phyloP scores from a whole-genome alignment of 1,140 invertebrate species.

The Anastrepha obliqua region DNA sequence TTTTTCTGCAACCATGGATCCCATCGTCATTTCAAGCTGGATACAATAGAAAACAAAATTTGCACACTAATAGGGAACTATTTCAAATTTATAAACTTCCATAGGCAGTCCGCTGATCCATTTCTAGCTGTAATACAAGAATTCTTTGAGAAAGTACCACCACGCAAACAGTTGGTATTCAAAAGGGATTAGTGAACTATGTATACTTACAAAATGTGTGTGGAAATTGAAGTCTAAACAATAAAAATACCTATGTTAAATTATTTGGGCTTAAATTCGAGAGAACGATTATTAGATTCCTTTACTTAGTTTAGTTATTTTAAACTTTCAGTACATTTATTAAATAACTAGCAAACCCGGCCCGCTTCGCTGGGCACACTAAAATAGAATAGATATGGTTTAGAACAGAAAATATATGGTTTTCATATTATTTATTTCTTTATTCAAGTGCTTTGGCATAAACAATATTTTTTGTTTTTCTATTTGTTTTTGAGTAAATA shows the following conservation, averaged over 20 bases:
- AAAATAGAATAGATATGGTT: too few species aligned
- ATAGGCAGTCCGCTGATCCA: slow-evolving; percentile 9
- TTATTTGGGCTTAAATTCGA: too few species aligned
- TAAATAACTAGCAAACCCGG: too few species aligned
- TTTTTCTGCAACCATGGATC: neutral
- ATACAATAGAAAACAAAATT: neutral
- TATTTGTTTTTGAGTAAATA: too few species aligned
- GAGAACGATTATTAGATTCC: too few species aligned
- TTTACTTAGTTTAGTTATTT: too few species aligned
- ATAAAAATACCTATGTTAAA: slow-evolving; percentile 1
- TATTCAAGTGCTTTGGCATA: too few species aligned
- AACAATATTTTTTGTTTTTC: too few species aligned
- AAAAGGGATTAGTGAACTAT: slow-evolving; percentile 5
- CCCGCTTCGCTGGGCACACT: too few species aligned
- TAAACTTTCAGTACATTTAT: too few species aligned
- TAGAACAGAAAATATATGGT: too few species aligned
- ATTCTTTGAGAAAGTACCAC: slow-evolving; percentile 34
- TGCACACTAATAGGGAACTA: neutral
- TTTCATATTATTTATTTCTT: too few species aligned
- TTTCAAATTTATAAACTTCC: neutral
- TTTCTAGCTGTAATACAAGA: slow-evolving; percentile 15
- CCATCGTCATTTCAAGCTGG: neutral
- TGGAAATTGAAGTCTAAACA: neutral
- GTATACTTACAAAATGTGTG: slow-evolving; percentile 22
- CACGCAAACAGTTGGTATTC: neutral